These are phyloP conservation scores for Campoletis raptor DNA, from an alignment of 2,888 invertebrate species.

Conservation along the genomic window DNA sequence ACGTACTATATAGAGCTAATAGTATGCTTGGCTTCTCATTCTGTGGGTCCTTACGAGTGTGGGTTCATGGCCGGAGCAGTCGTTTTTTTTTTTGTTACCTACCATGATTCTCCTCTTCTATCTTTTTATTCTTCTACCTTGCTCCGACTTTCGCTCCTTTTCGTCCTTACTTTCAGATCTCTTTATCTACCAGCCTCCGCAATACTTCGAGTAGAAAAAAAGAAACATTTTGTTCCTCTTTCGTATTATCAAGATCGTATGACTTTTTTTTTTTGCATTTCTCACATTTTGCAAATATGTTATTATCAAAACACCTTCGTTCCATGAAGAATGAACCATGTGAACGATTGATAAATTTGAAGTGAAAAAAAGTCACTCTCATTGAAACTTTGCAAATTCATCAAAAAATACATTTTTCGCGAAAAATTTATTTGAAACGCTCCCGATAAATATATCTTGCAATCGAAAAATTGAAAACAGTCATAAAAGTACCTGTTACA, in stretches of 20 bases:
- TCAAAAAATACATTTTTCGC: not conserved
- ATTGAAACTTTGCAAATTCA: not conserved
- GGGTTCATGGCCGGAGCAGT: constrained; percentile 75
- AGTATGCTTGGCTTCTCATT: constrained; percentile 34
- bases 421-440: not conserved
- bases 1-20: constrained; percentile 29
- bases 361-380: too few relatives aligned
- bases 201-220: constrained; percentile 12
- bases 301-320: not conserved
- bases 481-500: not conserved
- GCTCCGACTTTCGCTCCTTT: constrained; percentile 31
- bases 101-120: constrained; percentile 64
- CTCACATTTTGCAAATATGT: not conserved
- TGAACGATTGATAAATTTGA: too few relatives aligned
- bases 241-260: constrained; percentile 11
- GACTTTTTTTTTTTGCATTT: not conserved
- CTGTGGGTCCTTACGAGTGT: constrained; percentile 70
- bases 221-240: constrained; percentile 17
- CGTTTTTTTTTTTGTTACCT: constrained; percentile 51
- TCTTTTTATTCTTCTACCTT: constrained; percentile 53
- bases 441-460: not conserved
- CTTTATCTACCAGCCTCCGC: constrained; percentile 45
- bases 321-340: not conserved
- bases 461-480: not conserved
- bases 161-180: constrained; percentile 45